A percentile compares a stretch with the other conserved stretches of the same genome.
These are phyloP conservation scores for Drosophila sp. DNA, from an alignment of 1,140 invertebrate species.

Conservation along the genomic window DNA sequence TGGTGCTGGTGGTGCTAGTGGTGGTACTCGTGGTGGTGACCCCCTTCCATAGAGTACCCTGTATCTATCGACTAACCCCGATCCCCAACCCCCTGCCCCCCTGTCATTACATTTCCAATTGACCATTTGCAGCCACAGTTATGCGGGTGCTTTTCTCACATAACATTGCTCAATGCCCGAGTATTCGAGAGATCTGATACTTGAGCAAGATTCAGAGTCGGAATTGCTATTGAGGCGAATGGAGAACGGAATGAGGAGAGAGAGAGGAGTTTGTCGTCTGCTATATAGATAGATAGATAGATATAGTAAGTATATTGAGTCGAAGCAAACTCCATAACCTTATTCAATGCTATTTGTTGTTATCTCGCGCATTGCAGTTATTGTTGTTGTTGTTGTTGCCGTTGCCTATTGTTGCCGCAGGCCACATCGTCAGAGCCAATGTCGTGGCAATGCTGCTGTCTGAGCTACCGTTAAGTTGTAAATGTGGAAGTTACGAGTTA, in stretches of 20 bases:
- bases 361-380: constrained; percentile 45
- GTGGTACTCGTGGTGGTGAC: neutral
- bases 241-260: neutral
- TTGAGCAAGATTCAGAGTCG: constrained; percentile 16
- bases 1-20: neutral
- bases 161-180: constrained; percentile 45
- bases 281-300: neutral
- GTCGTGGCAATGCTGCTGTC: constrained; percentile 49
- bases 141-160: constrained; percentile 66
- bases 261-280: constrained; percentile 30
- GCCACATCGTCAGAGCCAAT: constrained; percentile 51
- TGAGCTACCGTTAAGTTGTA: constrained; percentile 52
- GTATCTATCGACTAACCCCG: too few species aligned
- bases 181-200: constrained; percentile 40
- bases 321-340: constrained; percentile 68
- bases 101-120: constrained; percentile 21
- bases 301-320: neutral
- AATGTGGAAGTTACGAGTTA: constrained; percentile 56
- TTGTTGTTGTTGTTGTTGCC: constrained; percentile 16
- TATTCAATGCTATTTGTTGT: constrained; percentile 67
- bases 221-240: constrained; percentile 1
- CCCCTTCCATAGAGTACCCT: constrained; percentile 3
- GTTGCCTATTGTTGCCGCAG: constrained; percentile 31
- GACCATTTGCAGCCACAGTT: constrained; percentile 42
- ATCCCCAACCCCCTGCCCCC: neutral